Percentiles rank a stretch among this genome's conserved stretches.
phyloP scores from a whole-genome alignment of 2,888 invertebrate species.

The Parnassius glacialis region DNA sequence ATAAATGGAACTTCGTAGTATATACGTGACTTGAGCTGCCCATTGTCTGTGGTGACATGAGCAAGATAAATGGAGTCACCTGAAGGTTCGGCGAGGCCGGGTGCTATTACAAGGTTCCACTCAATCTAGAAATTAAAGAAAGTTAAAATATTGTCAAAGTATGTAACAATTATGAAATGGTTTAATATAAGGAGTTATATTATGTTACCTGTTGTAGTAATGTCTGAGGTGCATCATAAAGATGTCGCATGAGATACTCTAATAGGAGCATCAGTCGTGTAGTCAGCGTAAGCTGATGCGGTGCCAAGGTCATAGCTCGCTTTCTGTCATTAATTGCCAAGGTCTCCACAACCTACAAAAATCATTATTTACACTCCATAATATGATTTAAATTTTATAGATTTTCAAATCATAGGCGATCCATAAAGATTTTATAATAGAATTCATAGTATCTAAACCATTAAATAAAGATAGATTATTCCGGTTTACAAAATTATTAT shows the following conservation, averaged over 20 bases:
- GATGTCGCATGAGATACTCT: slow-evolving; percentile 96
- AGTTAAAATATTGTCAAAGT: slow-evolving; percentile 17
- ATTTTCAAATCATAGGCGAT: no score
- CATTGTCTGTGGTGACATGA: slow-evolving; percentile 53
- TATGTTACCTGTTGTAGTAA: slow-evolving; percentile 89
- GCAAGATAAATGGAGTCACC: slow-evolving; percentile 49
- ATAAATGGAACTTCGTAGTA: slow-evolving; percentile 73
- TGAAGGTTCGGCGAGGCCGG: slow-evolving; percentile 65
- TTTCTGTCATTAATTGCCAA: slow-evolving; percentile 66
- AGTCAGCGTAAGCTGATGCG: slow-evolving; percentile 88
- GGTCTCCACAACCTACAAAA: slow-evolving; percentile 66
- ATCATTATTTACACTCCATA: slow-evolving; percentile 13
- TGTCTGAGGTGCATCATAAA: slow-evolving; percentile 95
- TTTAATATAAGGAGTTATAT: background rate
- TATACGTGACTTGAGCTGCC: slow-evolving; percentile 64
- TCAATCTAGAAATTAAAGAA: slow-evolving; percentile 56
- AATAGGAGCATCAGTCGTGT: slow-evolving; percentile 92
- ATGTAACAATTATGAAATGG: background rate
- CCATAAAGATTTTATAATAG: no score
- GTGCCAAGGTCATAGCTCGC: slow-evolving; percentile 57
- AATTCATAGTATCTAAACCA: no score
- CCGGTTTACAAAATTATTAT: no score
- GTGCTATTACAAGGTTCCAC: slow-evolving; percentile 75
- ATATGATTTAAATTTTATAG: no score
- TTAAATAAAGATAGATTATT: no score